Percentiles rank a stretch among this genome's conserved stretches.
Evolutionary conservation across 1,140 invertebrate genomes (phyloP).

Genomic region (Hyphantria cunea): DNA sequence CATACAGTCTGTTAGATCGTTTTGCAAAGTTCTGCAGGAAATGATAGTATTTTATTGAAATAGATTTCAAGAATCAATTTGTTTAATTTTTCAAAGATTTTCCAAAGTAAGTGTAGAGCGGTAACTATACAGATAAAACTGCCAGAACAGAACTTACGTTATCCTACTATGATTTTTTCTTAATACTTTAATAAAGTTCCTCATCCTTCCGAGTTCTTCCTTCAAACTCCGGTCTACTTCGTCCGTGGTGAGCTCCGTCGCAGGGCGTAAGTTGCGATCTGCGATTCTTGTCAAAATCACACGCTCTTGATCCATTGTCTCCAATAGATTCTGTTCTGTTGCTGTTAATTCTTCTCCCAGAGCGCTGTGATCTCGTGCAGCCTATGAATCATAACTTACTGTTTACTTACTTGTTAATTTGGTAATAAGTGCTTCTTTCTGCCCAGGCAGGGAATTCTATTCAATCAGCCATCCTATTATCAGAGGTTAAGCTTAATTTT

Average conservation of each 20-base stretch:
- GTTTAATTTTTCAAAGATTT: too few species aligned
- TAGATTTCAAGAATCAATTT: background rate
- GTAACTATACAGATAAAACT: too few species aligned
- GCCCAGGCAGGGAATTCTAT: too few species aligned
- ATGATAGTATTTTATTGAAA: background rate
- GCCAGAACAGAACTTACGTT: conserved; percentile 36
- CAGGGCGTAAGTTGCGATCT: conserved; percentile 48
- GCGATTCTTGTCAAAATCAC: conserved; percentile 46
- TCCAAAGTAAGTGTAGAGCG: too few species aligned
- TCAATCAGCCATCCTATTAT: too few species aligned
- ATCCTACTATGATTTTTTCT: conserved; percentile 54
- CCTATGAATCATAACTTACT: conserved; percentile 41
- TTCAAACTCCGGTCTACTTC: conserved; percentile 52
- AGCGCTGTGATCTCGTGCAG: conserved; percentile 45
- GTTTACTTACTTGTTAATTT: background rate
- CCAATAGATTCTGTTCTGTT: conserved; percentile 53
- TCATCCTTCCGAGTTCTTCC: conserved; percentile 51
- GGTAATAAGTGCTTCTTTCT: background rate
- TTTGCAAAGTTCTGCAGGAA: conserved; percentile 50
- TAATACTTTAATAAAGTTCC: conserved; percentile 48
- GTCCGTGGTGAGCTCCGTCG: conserved; percentile 53
- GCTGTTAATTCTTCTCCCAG: conserved; percentile 50
- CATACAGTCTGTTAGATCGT: conserved; percentile 44
- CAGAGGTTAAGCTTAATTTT: too few species aligned
- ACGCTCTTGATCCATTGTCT: conserved; percentile 56